Base-by-base conservation (phyloP, 2,113 vertebrate species). In the Scatophagus argus region DNA sequence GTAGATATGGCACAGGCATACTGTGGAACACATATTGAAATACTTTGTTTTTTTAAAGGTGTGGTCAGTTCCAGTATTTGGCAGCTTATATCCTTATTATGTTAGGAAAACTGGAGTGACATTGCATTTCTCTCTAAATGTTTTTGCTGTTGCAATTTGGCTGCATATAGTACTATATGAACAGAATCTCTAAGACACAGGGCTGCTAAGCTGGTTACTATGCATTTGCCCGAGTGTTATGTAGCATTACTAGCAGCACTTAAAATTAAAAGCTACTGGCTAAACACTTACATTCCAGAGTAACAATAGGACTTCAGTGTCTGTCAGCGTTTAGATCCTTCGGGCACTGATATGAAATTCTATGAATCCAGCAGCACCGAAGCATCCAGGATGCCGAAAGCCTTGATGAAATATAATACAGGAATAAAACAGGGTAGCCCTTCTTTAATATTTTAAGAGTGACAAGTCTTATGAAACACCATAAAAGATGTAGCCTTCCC, bases 361-460 rank as follows among this genome's bases (percentile, higher is more conserved):
- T 69, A 82, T 79, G 78, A 91, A 84, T 83, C 68, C 65, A 55
- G 32, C 49, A 77, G 87, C 78, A 78, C 73, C 60, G 82, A 66
- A 25, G 36, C 68, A 70, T 82, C 74, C 56, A 55, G 55, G 54
- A 81, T 38, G 85, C 63, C 74, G 76, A 36, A 83, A 81, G 47
- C 62, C 63, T 77, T 81, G 77, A 89, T 87, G 76, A 82, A 79
- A 93, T 83, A 88, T 83, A 88, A 89, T 60, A 62, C 25, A 32
- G 55, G 70, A 87, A 87, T 83, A 64, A 90, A 88, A 89, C 10
- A 46, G 56, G 11, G 34, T 23, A 34, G 71, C 31, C 51, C 59
- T 81, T 83, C 84, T 88, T 82, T 79, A 86, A 87, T 87, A 89
- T 87, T 87, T 88, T 78, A 88, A 77, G 80, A 85, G 83, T 29